Percentiles rank a stretch among this genome's conserved stretches.
Evolutionary conservation across 2,888 invertebrate genomes (phyloP).

Genomic region (Fragum fragum): DNA sequence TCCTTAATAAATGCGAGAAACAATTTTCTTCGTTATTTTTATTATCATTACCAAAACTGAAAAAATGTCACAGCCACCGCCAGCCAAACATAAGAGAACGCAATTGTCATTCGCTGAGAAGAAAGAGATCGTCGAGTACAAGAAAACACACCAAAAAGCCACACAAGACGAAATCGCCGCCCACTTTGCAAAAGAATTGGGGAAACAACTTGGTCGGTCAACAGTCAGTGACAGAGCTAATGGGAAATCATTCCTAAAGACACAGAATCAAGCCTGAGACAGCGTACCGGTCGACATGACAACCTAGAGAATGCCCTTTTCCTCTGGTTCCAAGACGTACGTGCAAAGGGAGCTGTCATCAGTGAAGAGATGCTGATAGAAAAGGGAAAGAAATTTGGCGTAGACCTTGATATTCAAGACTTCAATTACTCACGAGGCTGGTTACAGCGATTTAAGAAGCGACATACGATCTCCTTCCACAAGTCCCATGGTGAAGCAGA

Average conservation of each 20-base stretch:
- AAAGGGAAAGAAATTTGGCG: background rate
- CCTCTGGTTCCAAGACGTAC: background rate
- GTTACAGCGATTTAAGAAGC: background rate
- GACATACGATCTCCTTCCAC: background rate
- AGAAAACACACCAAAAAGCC: too few relatives aligned
- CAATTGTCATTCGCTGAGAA: too few relatives aligned
- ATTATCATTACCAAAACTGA: too few relatives aligned
- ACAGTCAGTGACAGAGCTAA: background rate
- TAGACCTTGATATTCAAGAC: background rate
- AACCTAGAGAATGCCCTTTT: background rate
- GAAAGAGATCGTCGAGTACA: too few relatives aligned
- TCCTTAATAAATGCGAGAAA: too few relatives aligned
- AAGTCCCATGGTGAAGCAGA: constrained; percentile 1
- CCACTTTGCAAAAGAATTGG: background rate
- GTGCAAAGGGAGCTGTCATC: background rate
- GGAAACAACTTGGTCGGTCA: constrained; percentile 1
- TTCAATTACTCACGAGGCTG: background rate
- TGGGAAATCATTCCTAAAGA: constrained; percentile 1
- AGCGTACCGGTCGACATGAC: background rate
- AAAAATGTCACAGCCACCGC: too few relatives aligned
- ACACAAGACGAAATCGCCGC: constrained; percentile 1
- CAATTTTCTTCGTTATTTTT: too few relatives aligned
- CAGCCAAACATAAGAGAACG: too few relatives aligned
- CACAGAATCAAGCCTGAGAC: background rate
- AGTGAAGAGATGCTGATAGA: background rate